Base-by-base conservation (phyloP, 2,797 vertebrate genomes). In the Lates japonicus region DNA sequence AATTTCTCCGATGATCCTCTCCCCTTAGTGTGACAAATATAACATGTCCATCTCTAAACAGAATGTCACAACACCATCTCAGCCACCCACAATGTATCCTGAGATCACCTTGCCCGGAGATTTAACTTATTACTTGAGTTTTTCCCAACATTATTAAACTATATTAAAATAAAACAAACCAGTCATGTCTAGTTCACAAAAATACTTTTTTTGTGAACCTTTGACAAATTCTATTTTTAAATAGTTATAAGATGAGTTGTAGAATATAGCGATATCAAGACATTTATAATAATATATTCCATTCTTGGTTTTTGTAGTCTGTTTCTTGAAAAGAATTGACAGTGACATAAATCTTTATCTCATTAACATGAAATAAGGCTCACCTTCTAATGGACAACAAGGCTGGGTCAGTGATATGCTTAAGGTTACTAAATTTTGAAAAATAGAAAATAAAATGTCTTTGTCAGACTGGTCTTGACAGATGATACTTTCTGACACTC, bases 401-500 rank as follows among this genome's bases (percentile, higher is more conserved):
- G 54, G 14, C 25, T 54, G 22, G 7, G 29, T 22, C 5, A 29
- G 31, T 16, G 22, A 20, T 39, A 7, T 46, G 16, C 6, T 25
- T 33, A 35, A 19, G 12, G 37, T 52, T 13, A 46, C 51, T 57
- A 12, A 0, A 37, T 35, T 51, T 44, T n/a, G n/a, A n/a, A n/a
- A 1, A 54, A 42, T 29, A 49, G 29, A 54, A 41, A 72, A 46
- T 44, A 0, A 74, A 42, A 51, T 13, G 14, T 37, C n/a, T 58
- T 51, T 29, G 16, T n/a, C 3, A 22, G 33, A 62, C 37, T 64
- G 2, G 8, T 29, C 12, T n/a, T 59, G 61, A 71, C 64, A 52
- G 35, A 52, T 59, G 49, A 46, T 20, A 13, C 39, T 25, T 41
- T 42, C 54, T 71, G 80, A 82, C 80, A 57, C 37, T 42, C 57